A percentile compares a stretch with the other conserved stretches of the same genome.
Evolutionary conservation across 1,140 invertebrate genomes (phyloP).

Genomic region (Aporrectodea caliginosa): DNA sequence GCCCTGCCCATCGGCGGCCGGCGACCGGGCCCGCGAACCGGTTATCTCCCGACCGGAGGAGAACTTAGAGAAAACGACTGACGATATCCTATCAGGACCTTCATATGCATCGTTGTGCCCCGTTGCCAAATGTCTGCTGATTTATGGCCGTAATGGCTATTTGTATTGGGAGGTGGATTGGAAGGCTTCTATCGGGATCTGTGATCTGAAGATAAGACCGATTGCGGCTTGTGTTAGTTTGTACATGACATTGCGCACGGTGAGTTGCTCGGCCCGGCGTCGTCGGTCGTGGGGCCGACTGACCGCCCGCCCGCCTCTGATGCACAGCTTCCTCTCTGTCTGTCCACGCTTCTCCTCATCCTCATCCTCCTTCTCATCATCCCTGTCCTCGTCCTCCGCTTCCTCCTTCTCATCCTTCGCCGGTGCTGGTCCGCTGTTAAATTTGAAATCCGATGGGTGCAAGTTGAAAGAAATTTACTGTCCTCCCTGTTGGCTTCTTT

Average conservation of each 20-base stretch:
- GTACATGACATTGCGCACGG: not conserved
- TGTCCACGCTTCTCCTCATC: not conserved
- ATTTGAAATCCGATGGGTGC: not conserved
- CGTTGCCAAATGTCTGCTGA: slow-evolving; percentile 23
- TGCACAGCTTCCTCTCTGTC: not conserved
- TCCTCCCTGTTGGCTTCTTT: not conserved
- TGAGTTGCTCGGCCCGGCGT: not conserved
- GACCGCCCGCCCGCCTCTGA: not conserved
- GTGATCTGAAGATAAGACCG: slow-evolving; percentile 16
- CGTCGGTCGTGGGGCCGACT: not conserved
- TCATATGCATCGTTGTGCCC: slow-evolving; percentile 1
- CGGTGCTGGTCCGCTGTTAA: not conserved
- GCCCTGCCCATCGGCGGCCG: too few relatives aligned
- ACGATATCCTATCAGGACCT: slow-evolving; percentile 16
- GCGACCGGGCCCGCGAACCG: not conserved
- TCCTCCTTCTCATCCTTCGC: too few relatives aligned
- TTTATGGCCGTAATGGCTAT: slow-evolving; percentile 23
- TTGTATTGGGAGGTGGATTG: slow-evolving; percentile 21
- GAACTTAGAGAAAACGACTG: slow-evolving; percentile 14
- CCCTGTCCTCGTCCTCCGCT: slow-evolving; percentile 6
- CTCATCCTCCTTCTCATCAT: slow-evolving; percentile 1
- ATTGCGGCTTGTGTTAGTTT: slow-evolving; percentile 8
- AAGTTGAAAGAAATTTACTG: not conserved
- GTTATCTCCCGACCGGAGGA: slow-evolving; percentile 11
- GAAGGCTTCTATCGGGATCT: slow-evolving; percentile 9